Evolutionary conservation across 2,888 invertebrate species (phyloP), one percentile per base, ranked within the genome.

Genomic region (Papilio protenor): DNA sequence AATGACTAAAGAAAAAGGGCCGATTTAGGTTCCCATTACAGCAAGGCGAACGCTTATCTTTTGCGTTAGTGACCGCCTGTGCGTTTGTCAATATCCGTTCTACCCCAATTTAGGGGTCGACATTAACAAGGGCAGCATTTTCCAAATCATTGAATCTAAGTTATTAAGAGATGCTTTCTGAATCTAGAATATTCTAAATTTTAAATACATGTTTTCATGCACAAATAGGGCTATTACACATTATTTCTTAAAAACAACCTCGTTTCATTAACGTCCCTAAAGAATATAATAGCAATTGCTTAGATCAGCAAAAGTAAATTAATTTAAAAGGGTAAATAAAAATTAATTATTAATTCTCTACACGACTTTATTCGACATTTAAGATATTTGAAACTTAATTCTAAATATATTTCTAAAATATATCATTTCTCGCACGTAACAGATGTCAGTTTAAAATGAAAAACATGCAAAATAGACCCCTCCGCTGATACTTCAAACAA

Each of bases 121-220:
- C 92, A 90, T 88, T 92, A 92, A 93, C 92, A 91, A 91, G 93
- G 93, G 92, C 91, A 87, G 73, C 47, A 66, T 77, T 77, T 77
- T 73, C 55, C 73, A 18, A 59, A n/a, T 71, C 71, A 45, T 21
- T 69, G 66, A 69, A 69, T 4, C 45, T 69, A n/a, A 66, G 23
- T 66, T 27, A 40, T 33, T 40, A 40, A n/a, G 18, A 45, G 45
- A 33, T 14, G 23, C 5, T 59, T 18, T 59, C 8, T 55, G 52
- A 18, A 16, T 55, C 18, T 18, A 1, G 16, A 55, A 55, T 55
- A 55, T 55, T 55, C 18, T 55, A 55, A 55, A 55, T 1, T 12
- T 49, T 49, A 49, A 49, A 14, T 16, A 14, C 40, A 5, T 33
- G 33, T 33, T 47, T 47, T 47, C 47, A 14, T 14, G 47, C 11